A percentile compares a stretch with the other conserved stretches of the same genome.
phyloP scores from a whole-genome alignment of 2,113 vertebrate species.

The Rhodinocichla rosea region DNA sequence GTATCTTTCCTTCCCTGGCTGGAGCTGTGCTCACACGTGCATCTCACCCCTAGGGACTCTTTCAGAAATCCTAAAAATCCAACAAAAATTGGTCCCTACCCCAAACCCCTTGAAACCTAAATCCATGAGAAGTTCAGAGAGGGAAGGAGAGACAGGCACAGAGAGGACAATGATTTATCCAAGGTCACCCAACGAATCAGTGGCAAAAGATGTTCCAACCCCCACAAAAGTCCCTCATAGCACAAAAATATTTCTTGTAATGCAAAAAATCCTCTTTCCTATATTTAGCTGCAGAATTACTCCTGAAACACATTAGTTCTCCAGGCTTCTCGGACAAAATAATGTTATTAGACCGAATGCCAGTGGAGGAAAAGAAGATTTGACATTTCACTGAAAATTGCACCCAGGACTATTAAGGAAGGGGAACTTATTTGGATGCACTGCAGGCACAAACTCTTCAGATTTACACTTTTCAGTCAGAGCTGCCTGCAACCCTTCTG shows the following conservation, averaged over 20 bases:
- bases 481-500: neutral
- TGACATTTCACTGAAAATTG: constrained; percentile 38
- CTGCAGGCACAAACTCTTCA: neutral
- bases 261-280: constrained; percentile 21
- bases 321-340: constrained; percentile 35
- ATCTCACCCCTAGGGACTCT: neutral
- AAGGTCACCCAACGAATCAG: neutral
- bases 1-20: neutral
- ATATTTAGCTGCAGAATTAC: constrained; percentile 32
- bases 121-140: neutral
- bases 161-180: neutral
- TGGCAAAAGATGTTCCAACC: neutral
- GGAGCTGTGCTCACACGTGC: neutral
- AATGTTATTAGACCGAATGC: neutral
- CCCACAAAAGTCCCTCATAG: neutral
- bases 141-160: neutral
- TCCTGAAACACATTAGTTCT: constrained; percentile 1
- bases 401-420: constrained; percentile 5
- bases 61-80: neutral
- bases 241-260: constrained; percentile 2
- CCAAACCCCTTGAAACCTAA: neutral
- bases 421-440: constrained; percentile 17
- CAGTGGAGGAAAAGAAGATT: constrained; percentile 2
- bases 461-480: constrained; percentile 8
- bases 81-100: neutral